A percentile compares a stretch with the other conserved stretches of the same genome.
Evolutionary conservation across 35 echinoderm and acorn worm genomes (phyloP).

Genomic region (Holothuria glaberrima): DNA sequence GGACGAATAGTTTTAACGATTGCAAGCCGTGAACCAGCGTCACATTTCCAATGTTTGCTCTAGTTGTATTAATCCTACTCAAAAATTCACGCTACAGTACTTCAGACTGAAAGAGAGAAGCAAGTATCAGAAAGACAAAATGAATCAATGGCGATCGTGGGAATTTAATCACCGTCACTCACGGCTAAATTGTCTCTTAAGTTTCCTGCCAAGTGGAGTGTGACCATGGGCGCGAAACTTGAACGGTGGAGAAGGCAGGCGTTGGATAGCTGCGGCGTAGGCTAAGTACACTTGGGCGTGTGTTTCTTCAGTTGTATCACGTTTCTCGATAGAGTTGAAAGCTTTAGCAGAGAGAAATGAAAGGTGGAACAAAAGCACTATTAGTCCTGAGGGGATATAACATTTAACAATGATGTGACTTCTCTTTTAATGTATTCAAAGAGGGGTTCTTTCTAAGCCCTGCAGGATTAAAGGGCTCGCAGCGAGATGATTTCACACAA

Average conservation of each 20-base stretch:
- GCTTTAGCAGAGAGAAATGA: conserved; percentile 18
- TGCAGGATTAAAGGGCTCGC: conserved; percentile 43
- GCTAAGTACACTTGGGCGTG: conserved; percentile 49
- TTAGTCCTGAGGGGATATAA: conserved; percentile 59
- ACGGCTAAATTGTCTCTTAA: conserved; percentile 65
- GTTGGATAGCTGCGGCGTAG: conserved; percentile 23
- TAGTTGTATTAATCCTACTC: conserved; percentile 55
- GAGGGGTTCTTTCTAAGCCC: conserved; percentile 51
- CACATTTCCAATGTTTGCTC: conserved; percentile 51
- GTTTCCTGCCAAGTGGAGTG: conserved; percentile 38
- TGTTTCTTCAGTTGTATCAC: conserved; percentile 41
- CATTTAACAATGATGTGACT: conserved; percentile 63
- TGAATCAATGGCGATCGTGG: conserved; percentile 49
- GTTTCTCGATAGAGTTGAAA: conserved; percentile 53
- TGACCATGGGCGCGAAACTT: conserved; percentile 49
- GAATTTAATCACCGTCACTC: conserved; percentile 60
- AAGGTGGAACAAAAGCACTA: conserved; percentile 28
- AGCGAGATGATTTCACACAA: conserved; percentile 22
- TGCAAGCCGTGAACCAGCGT: conserved; percentile 42
- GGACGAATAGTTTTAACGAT: conserved; percentile 5
- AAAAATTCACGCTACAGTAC: conserved; percentile 56
- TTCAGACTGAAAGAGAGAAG: conserved; percentile 42
- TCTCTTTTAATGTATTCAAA: conserved; percentile 43
- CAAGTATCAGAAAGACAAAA: conserved; percentile 34
- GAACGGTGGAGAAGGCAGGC: not conserved